phyloP scores from a whole-genome alignment of 2,888 invertebrate genomes.

The Drosophila nr. perissopoda region DNA sequence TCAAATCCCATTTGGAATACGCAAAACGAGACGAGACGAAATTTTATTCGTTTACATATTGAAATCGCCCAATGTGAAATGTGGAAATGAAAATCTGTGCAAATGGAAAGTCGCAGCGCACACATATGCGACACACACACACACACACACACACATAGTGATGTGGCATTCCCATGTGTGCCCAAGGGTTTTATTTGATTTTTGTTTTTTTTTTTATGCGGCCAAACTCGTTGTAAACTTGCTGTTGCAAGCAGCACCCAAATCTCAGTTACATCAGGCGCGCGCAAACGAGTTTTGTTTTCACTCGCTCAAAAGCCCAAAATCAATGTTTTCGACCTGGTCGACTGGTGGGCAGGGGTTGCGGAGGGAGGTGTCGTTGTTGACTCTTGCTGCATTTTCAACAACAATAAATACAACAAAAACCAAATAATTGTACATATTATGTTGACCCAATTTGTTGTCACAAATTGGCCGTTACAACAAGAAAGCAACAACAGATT shows the following conservation, averaged over 20 bases:
- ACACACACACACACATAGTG: constrained; percentile 7
- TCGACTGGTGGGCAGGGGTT: background rate
- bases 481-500: constrained; percentile 42
- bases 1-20: constrained; percentile 69
- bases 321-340: constrained; percentile 47
- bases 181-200: constrained; percentile 54
- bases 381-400: constrained; percentile 53
- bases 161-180: constrained; percentile 67
- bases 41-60: constrained; percentile 75
- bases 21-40: constrained; percentile 47
- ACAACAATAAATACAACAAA: constrained; percentile 9
- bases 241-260: constrained; percentile 40
- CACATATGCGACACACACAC: constrained; percentile 19
- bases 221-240: constrained; percentile 65
- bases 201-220: constrained; percentile 32
- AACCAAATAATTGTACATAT: constrained; percentile 68
- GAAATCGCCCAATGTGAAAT: constrained; percentile 73
- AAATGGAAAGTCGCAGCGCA: constrained; percentile 72
- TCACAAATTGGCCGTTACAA: constrained; percentile 32
- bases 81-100: constrained; percentile 70
- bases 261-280: constrained; percentile 61
- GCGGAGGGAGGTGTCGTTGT: background rate
- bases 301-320: constrained; percentile 39
- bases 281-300: constrained; percentile 63
- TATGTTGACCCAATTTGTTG: constrained; percentile 73